Conservation (phyloP, 2,888 invertebrate genomes). For the Julus scanicus region DNA sequence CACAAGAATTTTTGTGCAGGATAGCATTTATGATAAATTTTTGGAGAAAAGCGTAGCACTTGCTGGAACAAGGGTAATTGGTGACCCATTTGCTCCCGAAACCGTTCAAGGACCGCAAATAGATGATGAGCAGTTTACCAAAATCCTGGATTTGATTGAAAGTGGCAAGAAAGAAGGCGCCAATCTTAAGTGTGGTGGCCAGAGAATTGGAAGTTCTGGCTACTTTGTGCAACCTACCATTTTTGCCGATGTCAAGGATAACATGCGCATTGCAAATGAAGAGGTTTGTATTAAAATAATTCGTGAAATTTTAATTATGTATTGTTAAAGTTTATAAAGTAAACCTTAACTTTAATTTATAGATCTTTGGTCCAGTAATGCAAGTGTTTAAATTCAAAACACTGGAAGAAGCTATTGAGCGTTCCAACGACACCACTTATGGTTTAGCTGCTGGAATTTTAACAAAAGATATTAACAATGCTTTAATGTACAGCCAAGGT, state of each 20-base stretch:
- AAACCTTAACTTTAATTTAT: constrained; percentile 49
- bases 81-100: constrained; percentile 63
- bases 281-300: constrained; percentile 61
- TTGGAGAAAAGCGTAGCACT: constrained; percentile 63
- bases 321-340: too few relatives aligned
- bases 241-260: constrained; percentile 65
- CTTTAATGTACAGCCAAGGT: constrained; percentile 67
- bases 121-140: constrained; percentile 65
- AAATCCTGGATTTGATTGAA: constrained; percentile 64
- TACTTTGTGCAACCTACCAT: constrained; percentile 66
- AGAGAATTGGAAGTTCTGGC: constrained; percentile 63
- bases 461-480: constrained; percentile 69
- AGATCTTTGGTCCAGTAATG: constrained; percentile 94
- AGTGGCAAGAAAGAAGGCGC: constrained; percentile 66
- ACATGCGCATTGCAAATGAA: constrained; percentile 66
- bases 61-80: constrained; percentile 62
- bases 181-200: constrained; percentile 65
- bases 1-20: constrained; percentile 66
- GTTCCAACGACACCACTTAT: constrained; percentile 77
- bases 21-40: constrained; percentile 68
- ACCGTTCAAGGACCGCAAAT: constrained; percentile 63
- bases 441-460: constrained; percentile 70
- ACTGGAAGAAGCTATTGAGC: constrained; percentile 80
- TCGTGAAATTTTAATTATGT: background rate
- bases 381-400: constrained; percentile 84